Evolutionary conservation across 2,797 vertebrate species (phyloP).

Genomic region (Jordanella pulchra): DNA sequence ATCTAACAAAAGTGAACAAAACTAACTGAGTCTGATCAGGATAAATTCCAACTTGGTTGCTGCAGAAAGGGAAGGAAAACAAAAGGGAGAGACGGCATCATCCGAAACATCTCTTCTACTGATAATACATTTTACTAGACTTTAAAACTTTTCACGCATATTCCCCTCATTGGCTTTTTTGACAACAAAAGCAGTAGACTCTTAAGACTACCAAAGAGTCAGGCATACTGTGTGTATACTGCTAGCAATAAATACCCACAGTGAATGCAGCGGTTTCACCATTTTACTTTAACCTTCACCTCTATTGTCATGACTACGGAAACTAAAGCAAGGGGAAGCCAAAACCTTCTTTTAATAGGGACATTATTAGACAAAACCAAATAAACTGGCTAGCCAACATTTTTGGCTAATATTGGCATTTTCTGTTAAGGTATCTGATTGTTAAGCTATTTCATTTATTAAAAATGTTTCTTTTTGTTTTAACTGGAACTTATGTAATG

Average conservation of each 20-base stretch:
- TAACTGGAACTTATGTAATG: no score
- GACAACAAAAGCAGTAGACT: not conserved
- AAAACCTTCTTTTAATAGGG: not conserved
- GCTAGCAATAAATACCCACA: no score
- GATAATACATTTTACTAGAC: not conserved
- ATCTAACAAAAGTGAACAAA: not conserved
- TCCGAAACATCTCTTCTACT: not conserved
- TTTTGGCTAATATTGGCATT: no score
- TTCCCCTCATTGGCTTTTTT: not conserved
- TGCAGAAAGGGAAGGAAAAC: not conserved
- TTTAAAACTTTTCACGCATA: not conserved
- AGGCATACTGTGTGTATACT: no score
- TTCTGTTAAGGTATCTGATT: no score
- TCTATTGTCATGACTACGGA: not conserved
- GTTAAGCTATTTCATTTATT: no score
- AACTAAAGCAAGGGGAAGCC: not conserved
- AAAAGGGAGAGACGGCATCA: not conserved
- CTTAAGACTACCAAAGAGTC: no score
- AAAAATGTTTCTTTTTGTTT: no score
- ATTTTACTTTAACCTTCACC: not conserved
- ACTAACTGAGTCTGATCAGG: not conserved
- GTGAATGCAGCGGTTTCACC: no score
- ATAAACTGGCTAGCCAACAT: no score
- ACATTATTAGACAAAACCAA: no score
- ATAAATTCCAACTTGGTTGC: not conserved